Evolutionary conservation across 1,140 invertebrate genomes (phyloP).

Genomic region (Scaptomyza graminum): DNA sequence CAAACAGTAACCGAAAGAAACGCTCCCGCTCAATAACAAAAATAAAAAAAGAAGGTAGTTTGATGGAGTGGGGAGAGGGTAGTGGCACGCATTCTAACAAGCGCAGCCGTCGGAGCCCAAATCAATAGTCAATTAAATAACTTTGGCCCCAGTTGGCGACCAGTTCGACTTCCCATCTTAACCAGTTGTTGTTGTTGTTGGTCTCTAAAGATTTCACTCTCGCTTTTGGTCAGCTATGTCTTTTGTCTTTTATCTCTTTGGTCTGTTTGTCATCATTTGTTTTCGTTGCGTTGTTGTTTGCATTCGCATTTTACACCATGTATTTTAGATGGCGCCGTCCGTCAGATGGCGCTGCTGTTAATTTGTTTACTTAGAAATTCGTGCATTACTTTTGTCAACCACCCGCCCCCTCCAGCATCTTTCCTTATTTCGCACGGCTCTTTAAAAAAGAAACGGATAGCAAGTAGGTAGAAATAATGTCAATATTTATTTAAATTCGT

Average conservation of each 20-base stretch:
- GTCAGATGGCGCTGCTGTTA: conserved; percentile 27
- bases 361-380: conserved; percentile 47
- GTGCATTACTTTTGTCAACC: conserved; percentile 14
- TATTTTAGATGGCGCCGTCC: neutral
- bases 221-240: conserved; percentile 53
- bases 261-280: conserved; percentile 5
- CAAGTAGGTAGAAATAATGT: conserved; percentile 73
- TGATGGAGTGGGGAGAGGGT: neutral
- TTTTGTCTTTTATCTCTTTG: conserved; percentile 40
- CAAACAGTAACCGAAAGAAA: conserved; percentile 1
- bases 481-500: conserved; percentile 82
- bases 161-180: neutral
- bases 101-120: conserved; percentile 4
- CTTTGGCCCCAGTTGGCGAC: conserved; percentile 31
- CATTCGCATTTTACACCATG: conserved; percentile 5
- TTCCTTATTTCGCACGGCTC: conserved; percentile 22
- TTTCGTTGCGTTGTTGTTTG: conserved; percentile 2
- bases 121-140: conserved; percentile 71
- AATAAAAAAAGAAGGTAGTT: too few relatives aligned
- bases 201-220: conserved; percentile 72
- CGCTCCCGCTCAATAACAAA: too few relatives aligned
- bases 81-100: conserved; percentile 48
- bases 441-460: conserved; percentile 12
- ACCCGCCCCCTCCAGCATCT: neutral
- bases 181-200: conserved; percentile 20